Evolutionary conservation across 2,113 vertebrate species (phyloP), one percentile per base, ranked within the genome.

Genomic region (Hipposideros armiger): DNA sequence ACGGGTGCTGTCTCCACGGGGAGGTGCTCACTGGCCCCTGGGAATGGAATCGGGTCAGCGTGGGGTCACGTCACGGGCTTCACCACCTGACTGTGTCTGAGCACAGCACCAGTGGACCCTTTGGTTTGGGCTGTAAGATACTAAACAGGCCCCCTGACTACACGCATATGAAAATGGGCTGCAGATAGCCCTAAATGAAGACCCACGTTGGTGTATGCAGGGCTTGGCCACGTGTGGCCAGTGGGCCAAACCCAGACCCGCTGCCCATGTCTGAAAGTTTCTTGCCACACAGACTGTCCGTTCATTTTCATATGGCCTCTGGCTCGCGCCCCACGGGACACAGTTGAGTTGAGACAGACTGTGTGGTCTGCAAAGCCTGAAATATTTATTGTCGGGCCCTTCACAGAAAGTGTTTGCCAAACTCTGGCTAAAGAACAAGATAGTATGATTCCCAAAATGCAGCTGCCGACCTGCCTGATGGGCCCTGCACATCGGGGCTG

Each of bases 221-320:
- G 17, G 5, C 3, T 30, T 0, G 1, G 40, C 28, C 28, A 64
- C n/a, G 0, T 11, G 9, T 5, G 52, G 47, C 40, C 40, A n/a
- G 10, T 5, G 62, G 30, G 62, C 32, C 67, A n/a, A 13, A 24
- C 30, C 22, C 42, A 78, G 60, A 56, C 20, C 36, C 50, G 9
- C 1, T 1, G 30, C 32, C 6, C 28, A 6, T 7, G 73, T 89
- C 66, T 64, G 45, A 50, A 56, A 20, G 28, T 45, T 67, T 15
- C 3, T 11, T 36, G 6, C 47, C 50, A 45, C 24, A 3, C 40
- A 78, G 70, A 5, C 0, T 13, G 30, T 32, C 62, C 24, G 0
- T 64, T 36, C 2, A 13, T 5, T 54, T 26, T 5, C 36, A 16
- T 20, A 1, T 2, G 15, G 5, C 22, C 24, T 42, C 14, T 0